Conservation (phyloP, 2,888 invertebrate genomes). For the Trichogramma evanescens region DNA sequence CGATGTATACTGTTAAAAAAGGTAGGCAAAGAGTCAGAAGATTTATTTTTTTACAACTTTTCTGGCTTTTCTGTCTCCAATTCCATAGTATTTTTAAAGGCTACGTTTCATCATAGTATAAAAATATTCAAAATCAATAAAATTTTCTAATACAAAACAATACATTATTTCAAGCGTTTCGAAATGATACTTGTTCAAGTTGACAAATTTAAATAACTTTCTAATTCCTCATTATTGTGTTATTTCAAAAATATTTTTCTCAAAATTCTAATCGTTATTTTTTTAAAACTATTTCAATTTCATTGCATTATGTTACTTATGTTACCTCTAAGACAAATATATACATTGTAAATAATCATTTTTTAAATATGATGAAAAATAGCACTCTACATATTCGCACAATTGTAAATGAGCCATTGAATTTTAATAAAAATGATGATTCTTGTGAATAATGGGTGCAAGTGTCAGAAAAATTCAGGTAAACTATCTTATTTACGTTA, state of each 20-base stretch:
- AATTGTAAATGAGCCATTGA: constrained; percentile 18
- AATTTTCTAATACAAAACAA: too few species aligned
- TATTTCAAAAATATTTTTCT: constrained; percentile 1
- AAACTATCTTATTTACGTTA: too few species aligned
- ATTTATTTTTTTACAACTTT: not conserved
- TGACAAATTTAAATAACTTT: constrained; percentile 2
- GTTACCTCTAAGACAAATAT: not conserved
- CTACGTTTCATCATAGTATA: too few species aligned
- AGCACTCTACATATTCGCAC: constrained; percentile 19
- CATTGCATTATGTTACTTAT: constrained; percentile 7
- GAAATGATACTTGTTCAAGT: too few species aligned
- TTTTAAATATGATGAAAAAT: constrained; percentile 11
- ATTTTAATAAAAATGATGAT: constrained; percentile 10
- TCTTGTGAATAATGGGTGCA: too few species aligned
- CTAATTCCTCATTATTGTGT: constrained; percentile 1
- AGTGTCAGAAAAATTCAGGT: too few species aligned
- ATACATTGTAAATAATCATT: not conserved
- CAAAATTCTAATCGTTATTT: not conserved
- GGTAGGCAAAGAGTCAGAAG: not conserved
- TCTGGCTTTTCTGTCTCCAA: too few species aligned
- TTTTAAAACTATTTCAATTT: constrained; percentile 2
- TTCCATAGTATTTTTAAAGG: too few species aligned
- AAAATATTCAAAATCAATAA: too few species aligned
- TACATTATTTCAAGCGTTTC: too few species aligned
- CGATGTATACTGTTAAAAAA: not conserved